Conservation (phyloP, 2,888 invertebrate species). For the Schizotus pectinicornis region DNA sequence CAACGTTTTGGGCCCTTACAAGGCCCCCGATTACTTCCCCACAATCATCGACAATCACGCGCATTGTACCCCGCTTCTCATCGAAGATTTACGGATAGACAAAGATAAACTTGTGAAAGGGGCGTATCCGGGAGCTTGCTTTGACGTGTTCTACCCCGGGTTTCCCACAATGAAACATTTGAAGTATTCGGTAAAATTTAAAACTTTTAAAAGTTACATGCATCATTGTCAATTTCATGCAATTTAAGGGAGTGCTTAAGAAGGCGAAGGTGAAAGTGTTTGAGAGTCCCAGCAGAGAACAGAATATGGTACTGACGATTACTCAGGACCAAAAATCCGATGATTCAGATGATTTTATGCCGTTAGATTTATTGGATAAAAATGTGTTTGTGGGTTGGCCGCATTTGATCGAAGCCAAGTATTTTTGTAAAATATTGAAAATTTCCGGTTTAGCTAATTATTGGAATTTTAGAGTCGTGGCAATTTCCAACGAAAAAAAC, state of each 20-base stretch:
- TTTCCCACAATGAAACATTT: conserved; percentile 92
- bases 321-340: conserved; percentile 53
- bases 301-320: conserved; percentile 82
- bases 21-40: conserved; percentile 70
- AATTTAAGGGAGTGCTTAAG: conserved; percentile 59
- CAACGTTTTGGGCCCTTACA: conserved; percentile 65
- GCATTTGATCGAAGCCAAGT: conserved; percentile 85
- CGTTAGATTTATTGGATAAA: conserved; percentile 69
- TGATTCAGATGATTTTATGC: conserved; percentile 47
- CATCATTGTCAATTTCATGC: neutral
- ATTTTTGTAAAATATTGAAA: conserved; percentile 21
- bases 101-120: conserved; percentile 69
- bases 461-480: conserved; percentile 62
- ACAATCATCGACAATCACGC: conserved; percentile 66
- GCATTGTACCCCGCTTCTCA: conserved; percentile 58
- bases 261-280: conserved; percentile 85
- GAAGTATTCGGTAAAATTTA: conserved; percentile 69
- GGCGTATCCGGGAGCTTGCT: conserved; percentile 69
- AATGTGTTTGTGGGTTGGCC: conserved; percentile 90
- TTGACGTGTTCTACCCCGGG: conserved; percentile 81
- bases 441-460: neutral
- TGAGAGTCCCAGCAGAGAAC: conserved; percentile 79
- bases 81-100: conserved; percentile 67
- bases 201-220: neutral
- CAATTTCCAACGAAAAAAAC: conserved; percentile 65